Conservation (phyloP, 2,797 vertebrate species). For the Setipinna tenuifilis region DNA sequence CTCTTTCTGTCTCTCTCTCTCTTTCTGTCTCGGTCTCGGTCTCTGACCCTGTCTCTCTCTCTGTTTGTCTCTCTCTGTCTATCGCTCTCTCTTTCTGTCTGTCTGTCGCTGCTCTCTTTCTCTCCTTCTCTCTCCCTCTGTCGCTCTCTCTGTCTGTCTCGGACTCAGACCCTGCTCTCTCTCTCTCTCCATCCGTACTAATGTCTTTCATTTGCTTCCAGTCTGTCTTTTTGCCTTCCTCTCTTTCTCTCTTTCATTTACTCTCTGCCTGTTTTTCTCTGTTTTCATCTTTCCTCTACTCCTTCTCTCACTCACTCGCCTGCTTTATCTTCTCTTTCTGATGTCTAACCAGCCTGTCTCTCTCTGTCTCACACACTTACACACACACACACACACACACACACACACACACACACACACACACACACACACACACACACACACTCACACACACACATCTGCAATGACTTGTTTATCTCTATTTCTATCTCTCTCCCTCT, state of each 20-base stretch:
- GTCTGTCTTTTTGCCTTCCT: background rate
- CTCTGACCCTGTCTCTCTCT: background rate
- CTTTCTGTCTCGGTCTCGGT: background rate
- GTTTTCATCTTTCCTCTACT: background rate
- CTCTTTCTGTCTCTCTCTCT: too few relatives aligned
- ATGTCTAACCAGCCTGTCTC: background rate
- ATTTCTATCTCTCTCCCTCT: background rate
- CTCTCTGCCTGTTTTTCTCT: too few relatives aligned
- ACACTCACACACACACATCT: too few relatives aligned
- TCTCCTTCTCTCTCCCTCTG: constrained; percentile 46
- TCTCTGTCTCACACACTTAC: background rate
- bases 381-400: too few relatives aligned
- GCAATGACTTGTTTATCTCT: too few relatives aligned
- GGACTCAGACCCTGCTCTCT: constrained; percentile 17
- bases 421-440: too few relatives aligned
- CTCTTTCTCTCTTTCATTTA: background rate
- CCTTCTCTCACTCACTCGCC: background rate
- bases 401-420: too few relatives aligned
- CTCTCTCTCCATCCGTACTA: too few relatives aligned
- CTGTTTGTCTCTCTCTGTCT: background rate
- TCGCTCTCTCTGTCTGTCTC: background rate
- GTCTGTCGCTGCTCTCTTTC: constrained; percentile 32
- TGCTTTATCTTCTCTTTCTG: background rate
- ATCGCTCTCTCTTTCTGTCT: background rate
- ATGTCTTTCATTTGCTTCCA: too few relatives aligned